Base-by-base conservation (phyloP, 2,797 vertebrate genomes). In the Oreortyx pictus region DNA sequence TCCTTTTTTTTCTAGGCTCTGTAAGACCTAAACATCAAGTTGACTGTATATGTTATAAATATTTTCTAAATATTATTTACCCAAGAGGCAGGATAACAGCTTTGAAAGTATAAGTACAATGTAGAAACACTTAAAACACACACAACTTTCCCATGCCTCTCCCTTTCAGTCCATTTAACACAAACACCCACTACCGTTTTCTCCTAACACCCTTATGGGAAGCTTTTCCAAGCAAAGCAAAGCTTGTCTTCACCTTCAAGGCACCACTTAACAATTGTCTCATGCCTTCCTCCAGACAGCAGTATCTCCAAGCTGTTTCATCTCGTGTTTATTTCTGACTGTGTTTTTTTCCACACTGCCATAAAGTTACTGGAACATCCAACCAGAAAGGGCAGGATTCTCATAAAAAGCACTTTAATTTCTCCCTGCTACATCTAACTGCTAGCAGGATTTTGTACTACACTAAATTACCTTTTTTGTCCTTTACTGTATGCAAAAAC, bases 21-120 rank as follows among this genome's bases (percentile, higher is more conserved):
- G 62, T 86, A 88, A 95, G 83, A 84, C 54, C 83, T 85, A 92
- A 95, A 91, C 75, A 92, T 29, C 65, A 84, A 91, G 61, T 77
- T 92, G 78, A 82, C 52, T 82, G 95, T 84, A 68, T 92, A 92
- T 80, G 56, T 85, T 93, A 93, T 59, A 92, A 92, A 93, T 85
- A 96, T 91, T 90, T 92, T 92, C 88, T 91, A 90, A 87, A 91
- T 83, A 88, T 82, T 91, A 92, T 90, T 95, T 92, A 86, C 57
- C 52, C 75, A 59, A 93, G 67, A 88, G 75, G 52, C 52, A 86
- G 68, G 29, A 80, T 59, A 85, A 82, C 44, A 85, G 46, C 72
- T 95, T 82, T 94, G 83, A 85, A 93, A 88, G 61, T 37, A 0
- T 67, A 92, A 93, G 74, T 76, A 71, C 44, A 68, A 20, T 31